phyloP scores from a whole-genome alignment of 2,888 invertebrate genomes.

The Phyllotreta cruciferae region DNA sequence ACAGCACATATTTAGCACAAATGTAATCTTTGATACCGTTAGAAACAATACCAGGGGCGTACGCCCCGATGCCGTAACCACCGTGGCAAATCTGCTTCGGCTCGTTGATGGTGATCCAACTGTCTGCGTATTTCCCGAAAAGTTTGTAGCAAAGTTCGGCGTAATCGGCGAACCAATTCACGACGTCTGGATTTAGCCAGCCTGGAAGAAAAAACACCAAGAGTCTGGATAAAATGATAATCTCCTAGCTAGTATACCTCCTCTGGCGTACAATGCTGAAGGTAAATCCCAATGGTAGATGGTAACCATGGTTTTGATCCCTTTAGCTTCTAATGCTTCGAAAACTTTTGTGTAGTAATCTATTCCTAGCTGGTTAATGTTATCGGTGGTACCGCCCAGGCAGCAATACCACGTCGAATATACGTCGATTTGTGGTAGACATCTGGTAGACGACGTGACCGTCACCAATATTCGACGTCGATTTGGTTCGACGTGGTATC shows the following conservation, averaged over 20 bases:
- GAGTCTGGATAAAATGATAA: not conserved
- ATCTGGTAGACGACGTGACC: too few species aligned
- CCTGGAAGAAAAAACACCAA: constrained; percentile 29
- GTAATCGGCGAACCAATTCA: constrained; percentile 65
- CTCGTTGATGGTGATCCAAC: constrained; percentile 65
- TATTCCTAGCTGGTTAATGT: constrained; percentile 62
- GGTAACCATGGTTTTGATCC: constrained; percentile 65
- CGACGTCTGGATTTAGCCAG: constrained; percentile 64
- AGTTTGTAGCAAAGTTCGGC: constrained; percentile 58
- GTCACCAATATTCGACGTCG: too few species aligned
- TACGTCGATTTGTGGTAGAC: too few species aligned
- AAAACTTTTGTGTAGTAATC: constrained; percentile 41
- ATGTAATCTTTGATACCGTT: constrained; percentile 67
- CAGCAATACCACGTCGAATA: too few species aligned
- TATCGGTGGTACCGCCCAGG: constrained; percentile 61
- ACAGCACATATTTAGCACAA: constrained; percentile 69
- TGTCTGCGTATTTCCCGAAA: constrained; percentile 52
- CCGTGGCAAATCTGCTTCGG: constrained; percentile 53
- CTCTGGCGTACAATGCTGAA: constrained; percentile 58
- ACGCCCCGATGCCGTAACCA: constrained; percentile 48
- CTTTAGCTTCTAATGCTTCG: constrained; percentile 59
- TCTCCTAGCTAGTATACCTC: too few species aligned
- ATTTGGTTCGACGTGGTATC: too few species aligned
- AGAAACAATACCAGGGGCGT: constrained; percentile 55
- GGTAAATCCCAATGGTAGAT: constrained; percentile 66